A percentile compares a stretch with the other conserved stretches of the same genome.
phyloP scores from a whole-genome alignment of 2,113 vertebrate species.

The Tricholaema leucomelas region DNA sequence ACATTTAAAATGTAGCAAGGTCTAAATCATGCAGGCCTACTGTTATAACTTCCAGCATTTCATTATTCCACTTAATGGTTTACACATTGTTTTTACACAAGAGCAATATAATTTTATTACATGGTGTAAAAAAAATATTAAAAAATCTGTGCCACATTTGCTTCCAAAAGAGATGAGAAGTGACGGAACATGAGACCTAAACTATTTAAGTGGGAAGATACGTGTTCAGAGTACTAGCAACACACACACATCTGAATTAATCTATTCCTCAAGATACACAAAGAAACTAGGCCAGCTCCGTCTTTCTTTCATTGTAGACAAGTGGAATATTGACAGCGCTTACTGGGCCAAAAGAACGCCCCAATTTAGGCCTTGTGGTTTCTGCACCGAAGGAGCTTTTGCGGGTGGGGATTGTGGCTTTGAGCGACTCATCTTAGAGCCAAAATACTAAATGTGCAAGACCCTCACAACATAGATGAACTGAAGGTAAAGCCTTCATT shows the following conservation, averaged over 20 bases:
- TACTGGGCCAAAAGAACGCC: not conserved
- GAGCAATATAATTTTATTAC: slow-evolving; percentile 20
- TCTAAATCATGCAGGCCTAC: slow-evolving; percentile 52
- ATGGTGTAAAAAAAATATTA: not conserved
- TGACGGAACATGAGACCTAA: not conserved
- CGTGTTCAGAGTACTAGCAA: not conserved
- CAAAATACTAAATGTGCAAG: not conserved
- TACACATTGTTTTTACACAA: slow-evolving; percentile 55
- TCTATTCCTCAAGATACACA: not conserved
- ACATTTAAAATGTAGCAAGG: slow-evolving; percentile 46
- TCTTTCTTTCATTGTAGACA: not conserved
- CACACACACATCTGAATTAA: not conserved
- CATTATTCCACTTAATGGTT: slow-evolving; percentile 51
- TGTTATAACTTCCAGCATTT: slow-evolving; percentile 58
- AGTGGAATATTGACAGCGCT: not conserved
- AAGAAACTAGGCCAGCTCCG: not conserved
- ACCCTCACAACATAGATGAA: not conserved
- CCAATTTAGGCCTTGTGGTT: not conserved
- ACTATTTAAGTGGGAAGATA: not conserved
- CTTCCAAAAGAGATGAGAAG: slow-evolving; percentile 14
- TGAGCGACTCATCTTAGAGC: not conserved
- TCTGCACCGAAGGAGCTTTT: not conserved
- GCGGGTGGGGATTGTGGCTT: not conserved
- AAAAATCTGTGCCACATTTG: not conserved
- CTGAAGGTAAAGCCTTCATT: not conserved